phyloP scores from a whole-genome alignment of 2,113 vertebrate genomes.

The Columba livia region DNA sequence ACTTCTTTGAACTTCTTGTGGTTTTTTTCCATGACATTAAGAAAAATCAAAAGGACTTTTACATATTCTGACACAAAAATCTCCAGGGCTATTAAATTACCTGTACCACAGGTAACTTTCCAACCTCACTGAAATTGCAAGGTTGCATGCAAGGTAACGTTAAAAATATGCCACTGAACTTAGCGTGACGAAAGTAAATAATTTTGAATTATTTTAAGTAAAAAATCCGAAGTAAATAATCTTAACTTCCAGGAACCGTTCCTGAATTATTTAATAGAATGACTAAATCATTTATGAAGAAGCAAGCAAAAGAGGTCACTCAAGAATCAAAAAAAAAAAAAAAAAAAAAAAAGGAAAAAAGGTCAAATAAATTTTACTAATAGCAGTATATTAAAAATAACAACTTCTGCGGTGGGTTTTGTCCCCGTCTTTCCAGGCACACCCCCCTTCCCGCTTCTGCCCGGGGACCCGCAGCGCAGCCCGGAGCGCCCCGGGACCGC shows the following conservation, averaged over 20 bases:
- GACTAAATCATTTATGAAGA: background rate
- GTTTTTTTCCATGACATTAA: background rate
- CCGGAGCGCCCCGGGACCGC: fast-evolving
- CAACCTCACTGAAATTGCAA: background rate
- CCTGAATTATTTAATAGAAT: too few relatives aligned
- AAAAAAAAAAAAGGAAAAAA: background rate
- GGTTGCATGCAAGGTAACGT: background rate
- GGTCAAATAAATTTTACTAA: too few relatives aligned
- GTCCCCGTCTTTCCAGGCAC: fast-evolving
- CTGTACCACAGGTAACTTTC: background rate
- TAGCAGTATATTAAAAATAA: fast-evolving
- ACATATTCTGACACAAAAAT: background rate
- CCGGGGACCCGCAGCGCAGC: background rate
- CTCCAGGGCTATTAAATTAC: background rate
- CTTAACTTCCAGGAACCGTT: background rate
- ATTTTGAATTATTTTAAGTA: too few relatives aligned
- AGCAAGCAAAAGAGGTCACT: background rate
- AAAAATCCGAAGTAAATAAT: too few relatives aligned
- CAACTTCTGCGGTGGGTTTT: fast-evolving
- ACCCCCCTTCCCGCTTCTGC: too few relatives aligned
- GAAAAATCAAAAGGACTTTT: background rate
- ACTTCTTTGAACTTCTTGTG: background rate
- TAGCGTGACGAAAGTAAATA: fast-evolving
- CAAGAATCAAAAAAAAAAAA: background rate
- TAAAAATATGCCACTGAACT: background rate